phyloP scores from a whole-genome alignment of 2,888 invertebrate genomes.

The Tetragnatha montana region DNA sequence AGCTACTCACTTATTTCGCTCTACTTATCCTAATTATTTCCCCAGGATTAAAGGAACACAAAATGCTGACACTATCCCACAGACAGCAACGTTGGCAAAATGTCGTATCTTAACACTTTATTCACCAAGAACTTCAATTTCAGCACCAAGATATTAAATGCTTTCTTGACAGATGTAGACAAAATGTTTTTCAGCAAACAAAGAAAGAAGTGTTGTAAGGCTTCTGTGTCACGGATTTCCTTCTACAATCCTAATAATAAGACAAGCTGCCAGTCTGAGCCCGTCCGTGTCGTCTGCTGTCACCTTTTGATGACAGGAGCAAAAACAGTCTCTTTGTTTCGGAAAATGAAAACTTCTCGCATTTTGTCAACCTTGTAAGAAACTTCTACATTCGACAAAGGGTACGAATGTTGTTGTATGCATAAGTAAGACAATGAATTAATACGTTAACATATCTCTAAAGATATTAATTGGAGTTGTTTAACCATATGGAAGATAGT shows the following conservation, averaged over 20 bases:
- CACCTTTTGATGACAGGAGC: constrained; percentile 23
- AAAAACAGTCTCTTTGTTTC: background rate
- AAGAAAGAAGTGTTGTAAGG: background rate
- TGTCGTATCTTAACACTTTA: background rate
- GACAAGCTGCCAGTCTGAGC: constrained; percentile 25
- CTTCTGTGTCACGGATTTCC: constrained; percentile 15
- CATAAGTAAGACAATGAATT: background rate
- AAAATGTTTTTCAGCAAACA: background rate
- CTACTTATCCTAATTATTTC: too few species aligned
- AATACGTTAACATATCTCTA: background rate
- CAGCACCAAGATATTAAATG: background rate
- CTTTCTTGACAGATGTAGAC: constrained; percentile 4
- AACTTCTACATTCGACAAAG: background rate
- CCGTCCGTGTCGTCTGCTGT: constrained; percentile 12
- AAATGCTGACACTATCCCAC: too few species aligned
- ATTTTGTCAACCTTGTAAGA: background rate
- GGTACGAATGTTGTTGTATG: background rate
- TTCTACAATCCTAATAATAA: constrained; percentile 18
- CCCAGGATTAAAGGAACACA: too few species aligned
- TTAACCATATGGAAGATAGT: too few species aligned
- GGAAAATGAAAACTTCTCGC: constrained; percentile 4
- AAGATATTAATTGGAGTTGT: background rate
- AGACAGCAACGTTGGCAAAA: too few species aligned
- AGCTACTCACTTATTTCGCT: too few species aligned
- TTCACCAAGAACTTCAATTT: background rate